These are phyloP conservation scores for human (Homo sapiens) DNA, from an alignment of 2,113 vertebrate genomes.

Conservation along the genomic window DNA sequence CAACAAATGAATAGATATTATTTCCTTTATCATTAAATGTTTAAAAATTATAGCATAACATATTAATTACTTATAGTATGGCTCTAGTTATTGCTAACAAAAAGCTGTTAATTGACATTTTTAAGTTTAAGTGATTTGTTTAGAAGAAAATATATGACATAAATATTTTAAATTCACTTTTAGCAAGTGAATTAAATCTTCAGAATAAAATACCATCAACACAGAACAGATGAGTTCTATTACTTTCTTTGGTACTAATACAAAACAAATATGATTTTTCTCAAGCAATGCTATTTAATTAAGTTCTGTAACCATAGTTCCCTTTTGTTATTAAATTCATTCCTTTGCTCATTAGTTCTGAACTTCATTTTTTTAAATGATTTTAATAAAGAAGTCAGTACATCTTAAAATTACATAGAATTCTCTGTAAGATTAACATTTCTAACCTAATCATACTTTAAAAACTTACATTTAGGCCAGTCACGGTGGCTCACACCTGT, in stretches of 20 bases:
- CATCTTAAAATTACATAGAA: neutral
- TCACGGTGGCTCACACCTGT: no score
- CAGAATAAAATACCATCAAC: slow-evolving; percentile 58
- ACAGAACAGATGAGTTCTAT: slow-evolving; percentile 58
- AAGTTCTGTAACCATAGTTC: slow-evolving; percentile 42
- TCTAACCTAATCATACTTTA: neutral
- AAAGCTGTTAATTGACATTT: neutral
- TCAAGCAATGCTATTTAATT: slow-evolving; percentile 43
- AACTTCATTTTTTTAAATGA: neutral
- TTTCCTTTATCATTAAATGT: neutral
- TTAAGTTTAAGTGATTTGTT: neutral
- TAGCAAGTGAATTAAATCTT: slow-evolving; percentile 47
- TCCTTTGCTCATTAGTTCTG: slow-evolving; percentile 44
- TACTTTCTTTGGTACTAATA: slow-evolving; percentile 44
- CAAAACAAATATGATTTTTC: slow-evolving; percentile 59
- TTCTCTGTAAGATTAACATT: neutral
- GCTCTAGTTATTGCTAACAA: neutral
- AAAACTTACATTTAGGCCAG: neutral
- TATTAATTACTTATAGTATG: neutral
- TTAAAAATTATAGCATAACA: neutral
- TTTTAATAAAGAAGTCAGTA: neutral
- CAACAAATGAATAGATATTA: neutral
- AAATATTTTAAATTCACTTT: neutral
- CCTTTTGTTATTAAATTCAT: slow-evolving; percentile 41
- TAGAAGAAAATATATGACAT: neutral